phyloP scores from a whole-genome alignment of 1,140 invertebrate species.

The Brachionus angularis region DNA sequence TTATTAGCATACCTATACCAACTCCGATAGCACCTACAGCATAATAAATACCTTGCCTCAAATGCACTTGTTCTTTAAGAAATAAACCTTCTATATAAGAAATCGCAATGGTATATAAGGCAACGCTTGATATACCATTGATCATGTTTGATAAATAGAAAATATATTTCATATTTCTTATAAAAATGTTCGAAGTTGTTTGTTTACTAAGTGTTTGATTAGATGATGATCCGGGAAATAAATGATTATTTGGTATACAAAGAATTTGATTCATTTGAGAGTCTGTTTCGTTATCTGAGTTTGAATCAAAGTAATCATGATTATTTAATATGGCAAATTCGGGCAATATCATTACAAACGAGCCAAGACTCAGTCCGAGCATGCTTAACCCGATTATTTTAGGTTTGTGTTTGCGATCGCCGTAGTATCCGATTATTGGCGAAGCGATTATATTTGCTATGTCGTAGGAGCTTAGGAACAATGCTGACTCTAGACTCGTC shows the following conservation, averaged over 20 bases:
- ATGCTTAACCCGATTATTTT: constrained; percentile 18
- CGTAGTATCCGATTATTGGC: constrained; percentile 38
- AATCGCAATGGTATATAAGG: constrained; percentile 27
- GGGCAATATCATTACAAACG: neutral
- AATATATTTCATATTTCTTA: constrained; percentile 15
- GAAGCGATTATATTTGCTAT: constrained; percentile 9
- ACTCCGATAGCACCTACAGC: constrained; percentile 17
- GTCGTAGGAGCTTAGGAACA: constrained; percentile 23
- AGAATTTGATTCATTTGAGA: too few relatives aligned
- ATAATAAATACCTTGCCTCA: constrained; percentile 38
- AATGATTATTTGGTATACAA: too few relatives aligned
- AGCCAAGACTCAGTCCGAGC: constrained; percentile 20
- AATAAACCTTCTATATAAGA: constrained; percentile 31
- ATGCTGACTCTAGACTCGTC: neutral
- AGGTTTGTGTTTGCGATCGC: constrained; percentile 6
- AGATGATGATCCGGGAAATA: neutral
- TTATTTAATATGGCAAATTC: constrained; percentile 2
- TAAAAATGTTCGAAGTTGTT: neutral
- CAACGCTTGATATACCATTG: constrained; percentile 33
- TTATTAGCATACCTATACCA: constrained; percentile 34
- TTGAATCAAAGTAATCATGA: too few relatives aligned
- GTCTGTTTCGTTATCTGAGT: too few relatives aligned
- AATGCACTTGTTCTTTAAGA: constrained; percentile 16
- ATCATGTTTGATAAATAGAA: constrained; percentile 23
- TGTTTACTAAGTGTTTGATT: neutral